Evolutionary conservation across 2,888 invertebrate species (phyloP).

Genomic region (Eristalis arbustorum): DNA sequence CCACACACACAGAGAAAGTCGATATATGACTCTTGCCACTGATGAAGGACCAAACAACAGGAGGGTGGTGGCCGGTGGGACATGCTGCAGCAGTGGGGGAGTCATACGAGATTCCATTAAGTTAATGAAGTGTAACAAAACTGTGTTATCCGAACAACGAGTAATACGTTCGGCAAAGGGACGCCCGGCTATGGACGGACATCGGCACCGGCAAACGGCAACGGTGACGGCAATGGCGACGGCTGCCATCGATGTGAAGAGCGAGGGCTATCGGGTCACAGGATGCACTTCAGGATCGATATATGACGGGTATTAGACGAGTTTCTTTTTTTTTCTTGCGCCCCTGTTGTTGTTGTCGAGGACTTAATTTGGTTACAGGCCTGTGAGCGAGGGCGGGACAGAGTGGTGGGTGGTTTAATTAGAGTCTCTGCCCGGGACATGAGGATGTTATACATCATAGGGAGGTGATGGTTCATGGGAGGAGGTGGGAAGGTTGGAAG

Average conservation of each 20-base stretch:
- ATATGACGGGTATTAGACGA: not conserved
- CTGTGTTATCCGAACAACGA: conserved; percentile 58
- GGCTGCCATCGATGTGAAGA: not conserved
- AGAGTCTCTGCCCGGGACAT: not conserved
- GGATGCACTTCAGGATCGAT: conserved; percentile 34
- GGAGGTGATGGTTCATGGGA: too few species aligned
- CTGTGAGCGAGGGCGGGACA: not conserved
- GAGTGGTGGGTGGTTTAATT: not conserved
- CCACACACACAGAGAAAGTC: not conserved
- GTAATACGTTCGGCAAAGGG: conserved; percentile 23
- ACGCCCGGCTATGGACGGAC: not conserved
- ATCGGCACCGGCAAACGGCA: too few species aligned
- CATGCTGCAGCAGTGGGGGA: conserved; percentile 34
- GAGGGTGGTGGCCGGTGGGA: not conserved
- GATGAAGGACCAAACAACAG: not conserved
- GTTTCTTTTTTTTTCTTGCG: not conserved
- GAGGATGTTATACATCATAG: not conserved
- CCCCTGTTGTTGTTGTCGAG: not conserved
- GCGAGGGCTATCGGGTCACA: conserved; percentile 24
- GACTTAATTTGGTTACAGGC: not conserved
- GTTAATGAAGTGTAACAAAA: conserved; percentile 69
- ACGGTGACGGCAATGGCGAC: not conserved
- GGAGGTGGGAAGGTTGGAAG: too few species aligned
- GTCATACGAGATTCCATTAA: conserved; percentile 68
- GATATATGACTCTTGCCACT: not conserved